Base-by-base conservation (phyloP, 1,140 invertebrate species). In the Leptinotarsa defecta region DNA sequence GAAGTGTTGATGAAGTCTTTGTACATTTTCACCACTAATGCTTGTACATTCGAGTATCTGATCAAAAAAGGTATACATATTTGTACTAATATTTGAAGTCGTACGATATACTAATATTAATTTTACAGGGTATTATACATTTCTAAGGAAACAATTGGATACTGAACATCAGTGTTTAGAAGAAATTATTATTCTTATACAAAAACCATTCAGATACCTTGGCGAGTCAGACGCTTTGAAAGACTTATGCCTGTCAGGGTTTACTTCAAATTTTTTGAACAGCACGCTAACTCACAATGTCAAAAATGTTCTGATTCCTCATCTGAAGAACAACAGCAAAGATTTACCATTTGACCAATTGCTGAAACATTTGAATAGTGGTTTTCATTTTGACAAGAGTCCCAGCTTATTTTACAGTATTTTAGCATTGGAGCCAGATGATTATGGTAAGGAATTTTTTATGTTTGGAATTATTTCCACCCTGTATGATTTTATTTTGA, bases 181-280 rank as follows among this genome's bases (percentile, higher is more conserved):
- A 72, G 92, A 92, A 77, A 86, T 96, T 13, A 87, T 95, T 71
- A 91, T 93, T 75, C 89, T 97, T 75, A 90, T 96, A 63, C 88
- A 92, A 76, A 89, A 91, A 77, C 95, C 95, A 0, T 84, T 97
- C 62, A 84, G 86, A 77, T 86, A 90, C 76, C 86, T 82, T 70
- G 69, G 76, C 27, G 68, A 80, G 5, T 73, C 73, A 3, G 76
- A 78, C 6, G 72, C 74, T 62, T 75, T 74, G 3, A 78, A 80
- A 74, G 77, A 80, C 20, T 78, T 43, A 82, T 85, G 78, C 13
- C 62, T 82, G 20, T 76, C 81, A 15, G 84, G 86, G 61, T 89
- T 88, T 77, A 86, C 81, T 71, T 78, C 77, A 19, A 75, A 79
- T 74, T 85, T 85, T 74, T 76, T 85, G 68, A 80, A 69, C 65